These are phyloP conservation scores for Rhinopomastus cyanomelas DNA, from an alignment of 2,113 vertebrate species.

Conservation along the genomic window DNA sequence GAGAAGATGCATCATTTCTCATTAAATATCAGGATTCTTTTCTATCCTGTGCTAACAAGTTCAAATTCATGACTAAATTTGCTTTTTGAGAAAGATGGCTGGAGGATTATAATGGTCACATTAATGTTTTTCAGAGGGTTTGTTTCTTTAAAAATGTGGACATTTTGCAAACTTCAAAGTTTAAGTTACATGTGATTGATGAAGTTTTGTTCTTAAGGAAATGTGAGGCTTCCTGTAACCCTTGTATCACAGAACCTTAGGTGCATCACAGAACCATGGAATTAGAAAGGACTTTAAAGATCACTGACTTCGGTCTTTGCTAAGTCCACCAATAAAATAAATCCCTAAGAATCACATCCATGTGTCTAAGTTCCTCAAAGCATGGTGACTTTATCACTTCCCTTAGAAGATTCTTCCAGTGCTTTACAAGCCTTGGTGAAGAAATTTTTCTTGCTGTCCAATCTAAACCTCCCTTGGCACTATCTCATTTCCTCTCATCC, in stretches of 20 bases:
- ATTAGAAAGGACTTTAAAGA: not conserved
- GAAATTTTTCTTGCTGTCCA: not conserved
- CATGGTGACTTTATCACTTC: not conserved
- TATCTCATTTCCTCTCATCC: not conserved
- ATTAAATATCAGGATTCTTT: not conserved
- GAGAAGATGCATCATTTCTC: not conserved
- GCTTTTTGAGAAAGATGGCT: not conserved
- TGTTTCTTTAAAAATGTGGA: not conserved
- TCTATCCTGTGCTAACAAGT: not conserved
- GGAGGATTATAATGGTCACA: not conserved
- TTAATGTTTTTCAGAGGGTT: not conserved
- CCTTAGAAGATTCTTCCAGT: not conserved
- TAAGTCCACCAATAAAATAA: not conserved
- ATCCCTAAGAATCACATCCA: no score
- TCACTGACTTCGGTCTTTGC: not conserved
- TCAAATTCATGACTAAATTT: not conserved
- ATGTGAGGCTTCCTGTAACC: not conserved
- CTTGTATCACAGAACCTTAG: accelerated
- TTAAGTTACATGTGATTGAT: not conserved
- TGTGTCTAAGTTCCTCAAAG: not conserved
- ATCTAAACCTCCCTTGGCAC: not conserved
- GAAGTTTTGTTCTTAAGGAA: not conserved
- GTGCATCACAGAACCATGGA: not conserved
- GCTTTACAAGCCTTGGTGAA: not conserved
- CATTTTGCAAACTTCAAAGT: not conserved